Percentiles rank a stretch among this genome's conserved stretches.
Conservation (phyloP, 2,888 invertebrate species). For the Cotesia congregata region DNA sequence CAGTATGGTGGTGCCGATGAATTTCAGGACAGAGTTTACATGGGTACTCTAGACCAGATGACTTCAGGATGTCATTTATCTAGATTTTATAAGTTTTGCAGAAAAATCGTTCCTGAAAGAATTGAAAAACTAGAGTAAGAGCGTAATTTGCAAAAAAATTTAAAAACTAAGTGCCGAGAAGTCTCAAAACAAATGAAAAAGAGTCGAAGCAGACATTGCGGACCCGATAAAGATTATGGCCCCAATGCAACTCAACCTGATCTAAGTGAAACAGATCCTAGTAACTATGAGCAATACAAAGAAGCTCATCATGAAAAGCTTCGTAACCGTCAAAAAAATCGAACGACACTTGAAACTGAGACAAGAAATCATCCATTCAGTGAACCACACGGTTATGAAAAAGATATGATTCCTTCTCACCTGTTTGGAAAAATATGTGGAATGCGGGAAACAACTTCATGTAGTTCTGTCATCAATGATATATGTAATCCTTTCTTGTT, state of each 20-base stretch:
- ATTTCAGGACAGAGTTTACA: too few species aligned
- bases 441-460: neutral
- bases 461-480: neutral
- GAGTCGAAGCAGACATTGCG: neutral
- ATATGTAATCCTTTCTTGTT: neutral
- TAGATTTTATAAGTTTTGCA: too few species aligned
- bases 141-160: too few species aligned
- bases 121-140: too few species aligned
- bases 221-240: neutral
- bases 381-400: neutral
- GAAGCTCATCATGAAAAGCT: neutral
- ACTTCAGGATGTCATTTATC: too few species aligned
- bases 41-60: too few species aligned
- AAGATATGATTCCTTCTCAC: neutral
- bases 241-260: neutral
- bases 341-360: neutral
- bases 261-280: neutral
- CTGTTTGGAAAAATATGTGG: neutral
- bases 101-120: too few species aligned
- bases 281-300: neutral
- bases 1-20: too few species aligned
- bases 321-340: neutral
- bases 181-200: neutral
- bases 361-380: neutral
- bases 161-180: neutral